phyloP scores from a whole-genome alignment of 2,113 vertebrate species.

The Glaucidium brasilianum region DNA sequence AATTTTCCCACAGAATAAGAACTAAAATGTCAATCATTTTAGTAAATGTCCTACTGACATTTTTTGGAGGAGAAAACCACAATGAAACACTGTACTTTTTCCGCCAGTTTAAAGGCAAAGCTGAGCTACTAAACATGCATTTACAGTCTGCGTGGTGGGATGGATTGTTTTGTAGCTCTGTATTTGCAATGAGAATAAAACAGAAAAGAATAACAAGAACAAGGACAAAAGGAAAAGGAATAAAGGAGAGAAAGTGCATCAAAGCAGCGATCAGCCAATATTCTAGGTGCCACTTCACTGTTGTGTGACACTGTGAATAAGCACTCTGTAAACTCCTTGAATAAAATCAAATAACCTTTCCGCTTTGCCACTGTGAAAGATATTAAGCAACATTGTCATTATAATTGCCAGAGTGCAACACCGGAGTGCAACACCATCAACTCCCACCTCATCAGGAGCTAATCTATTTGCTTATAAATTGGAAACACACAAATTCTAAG shows the following conservation, averaged over 20 bases:
- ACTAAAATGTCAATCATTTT: not conserved
- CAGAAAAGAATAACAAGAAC: not conserved
- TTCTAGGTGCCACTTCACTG: not conserved
- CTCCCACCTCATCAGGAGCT: not conserved
- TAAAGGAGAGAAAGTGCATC: not conserved
- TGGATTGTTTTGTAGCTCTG: not conserved
- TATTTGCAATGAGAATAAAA: not conserved
- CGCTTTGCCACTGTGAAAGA: not conserved
- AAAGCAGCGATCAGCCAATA: not conserved
- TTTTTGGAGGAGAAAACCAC: not conserved
- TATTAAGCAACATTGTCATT: too few relatives aligned
- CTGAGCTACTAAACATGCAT: not conserved
- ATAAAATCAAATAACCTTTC: not conserved
- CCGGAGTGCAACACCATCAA: not conserved
- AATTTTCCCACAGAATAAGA: not conserved
- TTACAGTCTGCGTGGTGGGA: not conserved
- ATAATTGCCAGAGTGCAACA: not conserved
- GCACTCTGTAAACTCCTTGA: not conserved
- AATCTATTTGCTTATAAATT: not conserved
- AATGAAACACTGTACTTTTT: not conserved
- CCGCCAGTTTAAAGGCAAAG: not conserved
- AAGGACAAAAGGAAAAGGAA: not conserved
- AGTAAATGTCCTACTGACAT: not conserved
- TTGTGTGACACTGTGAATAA: not conserved
- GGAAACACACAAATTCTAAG: not conserved